A percentile compares a stretch with the other conserved stretches of the same genome.
Conservation (phyloP, 2,797 vertebrate genomes). For the Helicolenus hilgendorfi region DNA sequence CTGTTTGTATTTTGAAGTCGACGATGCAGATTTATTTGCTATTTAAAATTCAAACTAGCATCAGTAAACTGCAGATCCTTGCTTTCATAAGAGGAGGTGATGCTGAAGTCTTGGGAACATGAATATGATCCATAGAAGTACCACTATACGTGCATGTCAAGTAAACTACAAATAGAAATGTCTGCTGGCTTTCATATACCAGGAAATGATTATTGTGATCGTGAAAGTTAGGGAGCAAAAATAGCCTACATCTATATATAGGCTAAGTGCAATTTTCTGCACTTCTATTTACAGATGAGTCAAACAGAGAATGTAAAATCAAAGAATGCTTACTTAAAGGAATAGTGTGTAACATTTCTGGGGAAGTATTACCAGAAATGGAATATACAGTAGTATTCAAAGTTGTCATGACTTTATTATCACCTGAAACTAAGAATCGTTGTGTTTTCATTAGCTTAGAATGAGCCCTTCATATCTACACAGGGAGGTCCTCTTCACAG, state of each 20-base stretch:
- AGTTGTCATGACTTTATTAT: too few species aligned
- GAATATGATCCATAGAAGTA: neutral
- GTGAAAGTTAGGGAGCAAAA: too few species aligned
- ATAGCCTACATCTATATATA: too few species aligned
- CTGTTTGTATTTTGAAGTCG: neutral
- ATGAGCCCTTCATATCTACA: too few species aligned
- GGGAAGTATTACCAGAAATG: too few species aligned
- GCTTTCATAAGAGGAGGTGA: neutral
- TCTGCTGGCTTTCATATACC: neutral
- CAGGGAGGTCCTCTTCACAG: too few species aligned
- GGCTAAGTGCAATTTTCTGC: neutral
- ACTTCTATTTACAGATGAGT: neutral
- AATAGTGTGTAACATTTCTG: too few species aligned
- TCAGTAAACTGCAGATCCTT: neutral
- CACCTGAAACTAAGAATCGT: too few species aligned
- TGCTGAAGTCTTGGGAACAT: neutral
- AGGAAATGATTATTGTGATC: too few species aligned
- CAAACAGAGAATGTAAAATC: neutral
- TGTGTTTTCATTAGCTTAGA: too few species aligned
- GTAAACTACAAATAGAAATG: neutral
- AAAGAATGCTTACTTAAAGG: too few species aligned
- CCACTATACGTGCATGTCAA: accelerated
- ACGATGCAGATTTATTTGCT: neutral
- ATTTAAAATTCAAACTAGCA: neutral
- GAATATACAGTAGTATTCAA: too few species aligned